Base-by-base conservation (phyloP, 2,113 vertebrate species). In the Cyprinodon variegatus region DNA sequence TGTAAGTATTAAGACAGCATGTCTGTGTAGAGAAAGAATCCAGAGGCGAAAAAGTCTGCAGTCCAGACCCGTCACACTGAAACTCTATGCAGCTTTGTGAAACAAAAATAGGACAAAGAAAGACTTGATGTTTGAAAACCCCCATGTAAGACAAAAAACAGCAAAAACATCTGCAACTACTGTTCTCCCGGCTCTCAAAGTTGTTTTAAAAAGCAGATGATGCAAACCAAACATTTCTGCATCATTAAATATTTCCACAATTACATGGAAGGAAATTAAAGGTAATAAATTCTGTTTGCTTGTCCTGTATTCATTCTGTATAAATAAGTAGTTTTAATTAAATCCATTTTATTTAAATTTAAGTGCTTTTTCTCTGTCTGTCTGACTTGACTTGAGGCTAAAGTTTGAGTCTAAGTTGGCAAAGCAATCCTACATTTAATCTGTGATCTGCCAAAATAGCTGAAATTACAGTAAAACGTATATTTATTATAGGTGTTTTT, bases 391-490 rank as follows among this genome's bases (percentile, higher is more conserved):
- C 77, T 77, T 67, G 14, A 68, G 81, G 82, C 37, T 65, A 61
- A 14, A 80, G 65, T 88, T 83, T 92, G 90, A 83, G 88, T 79
- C 81, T 86, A 62, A 82, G 85, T 90, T 78, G 75, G 81, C 80
- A 83, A 81, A 68, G 74, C 83, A 80, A 90, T 87, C 83, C 61
- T 69, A 64, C n/a, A 65, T 83, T 68, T 68, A 46, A 77, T 66
- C 82, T 91, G 81, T 88, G 79, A 90, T 87, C 70, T 67, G 68
- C 76, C 61, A 50, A 67, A 53, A 77, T 37, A 65, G 60, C 77
- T 84, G 62, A 89, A 88, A 89, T 91, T 89, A 77, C 70, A 68
- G 78, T 85, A 63, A 74, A 70, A 76, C 70, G 66, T 75, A 71
- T 74, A 87, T 90, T 82, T 29, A 29, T 29, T 29, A 29, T 29